Conservation (phyloP, 2,113 vertebrate genomes). For the Eretmochelys imbricata region DNA sequence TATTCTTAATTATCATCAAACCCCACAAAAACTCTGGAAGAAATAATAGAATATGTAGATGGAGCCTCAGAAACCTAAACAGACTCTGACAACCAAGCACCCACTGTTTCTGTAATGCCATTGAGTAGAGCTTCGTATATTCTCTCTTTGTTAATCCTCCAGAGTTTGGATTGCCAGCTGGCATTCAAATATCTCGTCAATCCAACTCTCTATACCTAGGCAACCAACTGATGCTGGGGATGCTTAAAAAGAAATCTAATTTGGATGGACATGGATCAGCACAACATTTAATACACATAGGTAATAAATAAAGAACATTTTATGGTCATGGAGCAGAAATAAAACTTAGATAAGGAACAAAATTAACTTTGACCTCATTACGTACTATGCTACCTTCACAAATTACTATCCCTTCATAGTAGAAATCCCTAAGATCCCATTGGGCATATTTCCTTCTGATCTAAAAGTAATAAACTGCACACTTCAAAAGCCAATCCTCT, state of each 20-base stretch:
- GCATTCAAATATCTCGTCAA: background rate
- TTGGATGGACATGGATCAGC: background rate
- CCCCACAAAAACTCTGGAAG: background rate
- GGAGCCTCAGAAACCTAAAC: background rate
- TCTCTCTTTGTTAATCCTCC: background rate
- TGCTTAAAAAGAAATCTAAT: accelerated
- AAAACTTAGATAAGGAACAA: background rate
- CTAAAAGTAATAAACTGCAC: background rate
- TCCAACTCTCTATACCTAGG: background rate
- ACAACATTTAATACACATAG: background rate
- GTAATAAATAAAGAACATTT: background rate
- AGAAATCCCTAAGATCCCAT: background rate
- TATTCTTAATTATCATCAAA: background rate
- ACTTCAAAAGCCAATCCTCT: background rate
- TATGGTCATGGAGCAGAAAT: background rate
- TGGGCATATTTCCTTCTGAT: background rate
- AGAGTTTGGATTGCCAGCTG: background rate
- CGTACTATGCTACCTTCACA: background rate
- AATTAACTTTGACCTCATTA: background rate
- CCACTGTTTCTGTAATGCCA: background rate
- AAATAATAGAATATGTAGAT: background rate
- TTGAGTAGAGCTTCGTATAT: accelerated
- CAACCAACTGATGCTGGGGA: accelerated
- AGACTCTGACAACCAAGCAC: background rate
- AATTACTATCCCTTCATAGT: background rate